Evolutionary conservation across 2,797 vertebrate genomes (phyloP).

Genomic region (Apogon talboti): DNA sequence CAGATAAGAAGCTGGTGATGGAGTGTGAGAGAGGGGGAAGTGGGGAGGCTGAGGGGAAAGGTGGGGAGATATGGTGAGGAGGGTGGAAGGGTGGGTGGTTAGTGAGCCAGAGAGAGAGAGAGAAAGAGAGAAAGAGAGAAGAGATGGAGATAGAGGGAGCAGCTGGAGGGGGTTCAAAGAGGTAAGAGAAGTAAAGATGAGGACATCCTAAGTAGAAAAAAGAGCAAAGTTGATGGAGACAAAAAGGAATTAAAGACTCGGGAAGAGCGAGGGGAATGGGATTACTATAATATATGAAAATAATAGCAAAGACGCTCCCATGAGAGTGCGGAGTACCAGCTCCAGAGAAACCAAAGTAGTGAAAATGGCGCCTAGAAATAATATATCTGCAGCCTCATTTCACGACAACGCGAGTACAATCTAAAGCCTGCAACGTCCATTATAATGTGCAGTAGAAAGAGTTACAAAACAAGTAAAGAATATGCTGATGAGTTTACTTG

Average conservation of each 20-base stretch:
- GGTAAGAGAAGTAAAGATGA: constrained; percentile 56
- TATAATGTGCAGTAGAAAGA: not conserved
- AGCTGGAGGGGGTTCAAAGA: constrained; percentile 46
- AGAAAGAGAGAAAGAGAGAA: constrained; percentile 24
- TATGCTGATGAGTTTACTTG: constrained; percentile 10
- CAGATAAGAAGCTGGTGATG: constrained; percentile 77
- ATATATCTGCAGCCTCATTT: constrained; percentile 53
- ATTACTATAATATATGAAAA: constrained; percentile 75
- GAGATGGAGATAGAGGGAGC: constrained; percentile 48
- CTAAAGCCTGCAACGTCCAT: not conserved
- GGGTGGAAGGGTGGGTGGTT: constrained; percentile 57
- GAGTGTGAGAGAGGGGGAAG: constrained; percentile 57
- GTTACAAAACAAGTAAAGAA: not conserved
- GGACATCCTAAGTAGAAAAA: constrained; percentile 50
- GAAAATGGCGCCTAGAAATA: constrained; percentile 49
- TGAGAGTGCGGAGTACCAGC: constrained; percentile 38
- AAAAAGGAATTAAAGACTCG: constrained; percentile 65
- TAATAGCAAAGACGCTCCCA: constrained; percentile 60
- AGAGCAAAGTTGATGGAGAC: constrained; percentile 58
- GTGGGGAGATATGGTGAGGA: constrained; percentile 59
- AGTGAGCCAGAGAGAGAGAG: constrained; percentile 52
- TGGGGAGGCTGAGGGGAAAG: constrained; percentile 54
- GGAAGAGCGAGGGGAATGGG: constrained; percentile 49
- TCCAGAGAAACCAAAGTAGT: constrained; percentile 48
- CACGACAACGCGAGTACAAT: constrained; percentile 27